Percentiles rank a stretch among this genome's conserved stretches.
Evolutionary conservation across 2,888 invertebrate species (phyloP).

Genomic region (Dicranocentrus wangi): DNA sequence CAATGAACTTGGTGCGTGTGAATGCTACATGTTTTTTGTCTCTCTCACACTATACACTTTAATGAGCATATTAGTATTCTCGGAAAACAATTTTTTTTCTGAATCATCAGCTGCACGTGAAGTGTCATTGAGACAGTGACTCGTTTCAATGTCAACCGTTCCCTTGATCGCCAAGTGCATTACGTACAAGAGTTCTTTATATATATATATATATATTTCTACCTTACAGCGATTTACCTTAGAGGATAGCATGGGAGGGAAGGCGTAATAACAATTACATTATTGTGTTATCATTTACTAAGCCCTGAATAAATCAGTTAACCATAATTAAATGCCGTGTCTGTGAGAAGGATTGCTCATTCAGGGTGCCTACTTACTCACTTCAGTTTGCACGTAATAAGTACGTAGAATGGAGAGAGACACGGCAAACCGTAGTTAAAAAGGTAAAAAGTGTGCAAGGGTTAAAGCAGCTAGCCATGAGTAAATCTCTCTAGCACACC

Average conservation of each 20-base stretch:
- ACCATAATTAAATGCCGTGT: conserved; percentile 21
- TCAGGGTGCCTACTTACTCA: not conserved
- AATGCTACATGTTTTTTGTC: not conserved
- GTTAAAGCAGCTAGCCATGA: conserved; percentile 59
- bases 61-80: conserved; percentile 3
- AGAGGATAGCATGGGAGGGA: not conserved
- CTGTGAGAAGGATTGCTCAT: too few species aligned
- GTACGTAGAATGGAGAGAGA: too few species aligned
- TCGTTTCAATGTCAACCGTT: conserved; percentile 64
- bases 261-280: conserved; percentile 27
- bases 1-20: conserved; percentile 57
- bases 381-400: conserved; percentile 6
- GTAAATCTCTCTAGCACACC: conserved; percentile 25
- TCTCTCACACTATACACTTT: not conserved
- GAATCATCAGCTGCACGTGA: conserved; percentile 41
- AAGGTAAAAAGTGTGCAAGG: conserved; percentile 30
- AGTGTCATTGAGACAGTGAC: conserved; percentile 62
- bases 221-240: not conserved
- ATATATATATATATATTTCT: too few species aligned
- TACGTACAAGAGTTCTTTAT: not conserved
- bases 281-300: conserved; percentile 33
- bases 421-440: too few species aligned
- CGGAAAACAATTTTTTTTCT: conserved; percentile 22
- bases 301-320: conserved; percentile 57
- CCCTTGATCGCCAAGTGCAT: conserved; percentile 51